These are phyloP conservation scores for Ahaetulla prasina DNA, from an alignment of 2,113 vertebrate species.

Conservation along the genomic window DNA sequence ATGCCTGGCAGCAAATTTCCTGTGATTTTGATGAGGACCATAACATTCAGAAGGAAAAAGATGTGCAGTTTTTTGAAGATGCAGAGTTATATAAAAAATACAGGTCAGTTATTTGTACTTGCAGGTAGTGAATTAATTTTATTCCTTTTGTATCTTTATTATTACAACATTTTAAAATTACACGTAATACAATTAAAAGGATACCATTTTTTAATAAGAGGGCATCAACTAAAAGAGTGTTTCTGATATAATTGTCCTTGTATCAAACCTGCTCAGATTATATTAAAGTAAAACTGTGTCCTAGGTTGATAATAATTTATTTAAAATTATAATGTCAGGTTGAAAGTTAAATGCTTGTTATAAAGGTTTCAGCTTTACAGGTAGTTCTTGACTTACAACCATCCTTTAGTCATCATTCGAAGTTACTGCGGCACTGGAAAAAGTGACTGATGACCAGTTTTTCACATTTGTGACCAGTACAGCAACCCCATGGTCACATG, in stretches of 20 bases:
- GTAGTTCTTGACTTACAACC: neutral
- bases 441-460: neutral
- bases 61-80: conserved; percentile 26
- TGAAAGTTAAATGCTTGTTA: neutral
- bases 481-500: neutral
- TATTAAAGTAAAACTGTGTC: neutral
- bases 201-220: neutral
- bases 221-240: neutral
- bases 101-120: conserved; percentile 31
- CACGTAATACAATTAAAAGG: neutral
- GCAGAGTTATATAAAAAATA: conserved; percentile 35
- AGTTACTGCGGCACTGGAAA: neutral
- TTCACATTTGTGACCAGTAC: neutral
- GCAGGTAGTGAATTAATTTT: neutral
- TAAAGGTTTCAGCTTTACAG: neutral
- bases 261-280: neutral
- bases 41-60: conserved; percentile 4
- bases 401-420: neutral
- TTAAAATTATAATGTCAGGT: neutral
- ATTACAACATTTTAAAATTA: neutral
- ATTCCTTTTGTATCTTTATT: neutral
- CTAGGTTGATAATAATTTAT: neutral
- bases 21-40: neutral
- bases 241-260: neutral
- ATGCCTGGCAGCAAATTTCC: conserved; percentile 38